phyloP scores from a whole-genome alignment of 2,888 invertebrate genomes.

The Spatulosminthurus flaviceps region DNA sequence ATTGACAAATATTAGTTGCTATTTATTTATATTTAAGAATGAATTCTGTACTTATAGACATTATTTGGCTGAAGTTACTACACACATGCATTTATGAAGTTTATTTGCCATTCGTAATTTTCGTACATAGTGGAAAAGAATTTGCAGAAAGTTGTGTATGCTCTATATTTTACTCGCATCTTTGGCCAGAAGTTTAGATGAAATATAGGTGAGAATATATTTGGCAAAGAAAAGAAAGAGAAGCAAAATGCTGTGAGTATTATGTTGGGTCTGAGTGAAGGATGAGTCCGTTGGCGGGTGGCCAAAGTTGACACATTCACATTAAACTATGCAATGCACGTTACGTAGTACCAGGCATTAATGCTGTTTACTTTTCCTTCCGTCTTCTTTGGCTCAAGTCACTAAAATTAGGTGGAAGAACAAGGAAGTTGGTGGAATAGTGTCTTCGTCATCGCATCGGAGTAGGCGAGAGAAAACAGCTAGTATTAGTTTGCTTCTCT shows the following conservation, averaged over 20 bases:
- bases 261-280: slow-evolving; percentile 48
- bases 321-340: slow-evolving; percentile 44
- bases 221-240: slow-evolving; percentile 39
- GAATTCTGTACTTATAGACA: too few relatives aligned
- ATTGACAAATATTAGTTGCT: neutral
- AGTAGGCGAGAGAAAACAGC: slow-evolving; percentile 32
- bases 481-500: slow-evolving; percentile 35
- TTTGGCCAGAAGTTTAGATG: neutral
- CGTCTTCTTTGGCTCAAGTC: slow-evolving; percentile 46
- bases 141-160: neutral
- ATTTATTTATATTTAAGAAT: neutral
- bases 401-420: slow-evolving; percentile 55
- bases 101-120: neutral
- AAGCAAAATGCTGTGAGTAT: slow-evolving; percentile 25
- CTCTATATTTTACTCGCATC: neutral
- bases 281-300: slow-evolving; percentile 42
- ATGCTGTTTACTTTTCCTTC: slow-evolving; percentile 41
- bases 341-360: slow-evolving; percentile 34
- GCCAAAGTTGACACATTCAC: slow-evolving; percentile 43
- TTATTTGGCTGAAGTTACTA: too few relatives aligned
- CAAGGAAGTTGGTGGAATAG: slow-evolving; percentile 50
- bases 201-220: slow-evolving; percentile 42
- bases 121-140: neutral
- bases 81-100: too few relatives aligned
- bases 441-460: slow-evolving; percentile 42